Evolutionary conservation across 2,797 vertebrate species (phyloP).

Genomic region (Enteromius viviparus): DNA sequence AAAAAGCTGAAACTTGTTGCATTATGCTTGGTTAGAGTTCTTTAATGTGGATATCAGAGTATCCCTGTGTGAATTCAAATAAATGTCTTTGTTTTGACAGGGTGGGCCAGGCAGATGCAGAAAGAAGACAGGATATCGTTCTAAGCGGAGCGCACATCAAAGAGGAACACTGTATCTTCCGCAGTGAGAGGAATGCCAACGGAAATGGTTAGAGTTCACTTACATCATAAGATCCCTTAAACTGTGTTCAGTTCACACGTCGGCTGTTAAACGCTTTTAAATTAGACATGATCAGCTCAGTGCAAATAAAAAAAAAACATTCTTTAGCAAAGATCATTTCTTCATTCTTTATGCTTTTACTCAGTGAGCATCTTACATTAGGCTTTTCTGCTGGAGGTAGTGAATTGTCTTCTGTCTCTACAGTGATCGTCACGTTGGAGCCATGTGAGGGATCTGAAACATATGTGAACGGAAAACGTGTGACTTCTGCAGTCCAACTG

Average conservation of each 20-base stretch:
- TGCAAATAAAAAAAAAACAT: neutral
- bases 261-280: neutral
- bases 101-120: constrained; percentile 95
- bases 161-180: constrained; percentile 96
- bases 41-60: constrained; percentile 28
- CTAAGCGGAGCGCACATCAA: constrained; percentile 96
- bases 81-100: constrained; percentile 72
- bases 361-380: neutral
- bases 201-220: constrained; percentile 83
- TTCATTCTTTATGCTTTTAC: neutral
- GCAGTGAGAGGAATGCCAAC: constrained; percentile 89
- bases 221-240: neutral
- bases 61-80: constrained; percentile 9
- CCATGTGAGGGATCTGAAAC: constrained; percentile 96
- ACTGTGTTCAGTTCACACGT: neutral
- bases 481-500: constrained; percentile 88
- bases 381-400: neutral
- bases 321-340: neutral
- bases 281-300: neutral
- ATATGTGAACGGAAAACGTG: constrained; percentile 97
- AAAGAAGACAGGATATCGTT: constrained; percentile 96
- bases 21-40: neutral
- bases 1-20: neutral
- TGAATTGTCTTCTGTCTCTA: constrained; percentile 56
- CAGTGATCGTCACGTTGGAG: constrained; percentile 93